Percentiles rank a stretch among this genome's conserved stretches.
These are phyloP conservation scores for Hemicentrotus pulcherrimus DNA, from an alignment of 35 echinoderm and acorn worm species.

Conservation along the genomic window DNA sequence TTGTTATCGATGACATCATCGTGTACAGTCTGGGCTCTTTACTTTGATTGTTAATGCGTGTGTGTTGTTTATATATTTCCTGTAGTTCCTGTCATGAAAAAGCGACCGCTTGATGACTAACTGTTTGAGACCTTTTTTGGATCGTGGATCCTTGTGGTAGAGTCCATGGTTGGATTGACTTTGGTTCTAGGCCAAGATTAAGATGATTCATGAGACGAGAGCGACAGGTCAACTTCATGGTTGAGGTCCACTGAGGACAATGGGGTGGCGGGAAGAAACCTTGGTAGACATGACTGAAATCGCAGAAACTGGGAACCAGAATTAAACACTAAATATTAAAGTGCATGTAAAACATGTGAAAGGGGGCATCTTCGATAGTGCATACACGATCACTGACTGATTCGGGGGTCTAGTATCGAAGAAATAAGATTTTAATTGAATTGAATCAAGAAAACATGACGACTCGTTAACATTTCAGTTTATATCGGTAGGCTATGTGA, in stretches of 20 bases:
- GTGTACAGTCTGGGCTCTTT: not conserved
- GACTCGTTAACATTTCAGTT: no score
- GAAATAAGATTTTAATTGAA: no score
- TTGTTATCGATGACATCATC: not conserved
- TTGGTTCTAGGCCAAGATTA: not conserved
- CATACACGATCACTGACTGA: no score
- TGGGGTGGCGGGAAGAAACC: no score
- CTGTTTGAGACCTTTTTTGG: not conserved
- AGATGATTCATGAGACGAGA: not conserved
- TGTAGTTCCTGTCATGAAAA: not conserved
- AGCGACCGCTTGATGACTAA: not conserved
- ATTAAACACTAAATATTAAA: no score
- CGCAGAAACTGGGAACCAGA: no score
- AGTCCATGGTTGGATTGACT: not conserved
- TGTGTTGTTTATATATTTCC: not conserved
- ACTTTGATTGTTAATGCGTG: not conserved
- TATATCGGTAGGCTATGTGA: no score
- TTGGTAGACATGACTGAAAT: no score
- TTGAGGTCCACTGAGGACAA: not conserved
- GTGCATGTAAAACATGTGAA: no score
- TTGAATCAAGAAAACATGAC: no score
- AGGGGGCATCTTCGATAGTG: no score
- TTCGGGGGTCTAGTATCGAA: no score
- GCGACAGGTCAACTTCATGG: not conserved
- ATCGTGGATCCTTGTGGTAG: not conserved